These are phyloP conservation scores for Camelus dromedarius DNA, from an alignment of 2,113 vertebrate species.

Conservation along the genomic window DNA sequence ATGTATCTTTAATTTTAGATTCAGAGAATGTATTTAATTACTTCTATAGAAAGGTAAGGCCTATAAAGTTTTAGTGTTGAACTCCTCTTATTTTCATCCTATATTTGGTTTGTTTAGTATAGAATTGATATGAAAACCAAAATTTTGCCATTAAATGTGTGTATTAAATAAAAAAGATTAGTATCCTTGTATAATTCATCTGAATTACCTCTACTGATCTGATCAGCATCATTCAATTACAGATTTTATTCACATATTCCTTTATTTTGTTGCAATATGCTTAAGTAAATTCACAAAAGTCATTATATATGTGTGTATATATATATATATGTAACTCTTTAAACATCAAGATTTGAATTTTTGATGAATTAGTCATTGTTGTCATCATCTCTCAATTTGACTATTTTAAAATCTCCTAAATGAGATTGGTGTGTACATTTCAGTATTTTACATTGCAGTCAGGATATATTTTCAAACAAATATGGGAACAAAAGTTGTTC, in stretches of 20 bases:
- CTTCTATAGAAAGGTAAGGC: background rate
- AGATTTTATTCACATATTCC: background rate
- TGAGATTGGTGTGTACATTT: background rate
- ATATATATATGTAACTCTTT: background rate
- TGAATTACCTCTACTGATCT: background rate
- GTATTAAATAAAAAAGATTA: background rate
- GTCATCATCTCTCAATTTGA: background rate
- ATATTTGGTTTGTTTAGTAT: background rate
- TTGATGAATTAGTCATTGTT: background rate
- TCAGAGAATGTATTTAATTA: background rate
- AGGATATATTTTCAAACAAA: background rate
- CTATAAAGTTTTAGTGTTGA: background rate
- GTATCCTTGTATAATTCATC: background rate
- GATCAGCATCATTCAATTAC: background rate
- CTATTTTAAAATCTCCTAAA: background rate
- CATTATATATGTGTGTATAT: too few relatives aligned
- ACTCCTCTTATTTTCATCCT: rapidly evolving
- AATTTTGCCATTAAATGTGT: background rate
- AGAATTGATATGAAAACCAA: constrained; percentile 12
- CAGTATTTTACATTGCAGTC: background rate
- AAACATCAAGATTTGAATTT: background rate
- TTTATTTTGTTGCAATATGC: background rate
- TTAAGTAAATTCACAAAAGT: background rate
- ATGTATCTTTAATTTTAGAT: background rate
- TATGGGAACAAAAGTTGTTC: background rate